Percentiles rank a stretch among this genome's conserved stretches.
Conservation (phyloP, 2,113 vertebrate genomes). For the Andinoacara biseriatus region DNA sequence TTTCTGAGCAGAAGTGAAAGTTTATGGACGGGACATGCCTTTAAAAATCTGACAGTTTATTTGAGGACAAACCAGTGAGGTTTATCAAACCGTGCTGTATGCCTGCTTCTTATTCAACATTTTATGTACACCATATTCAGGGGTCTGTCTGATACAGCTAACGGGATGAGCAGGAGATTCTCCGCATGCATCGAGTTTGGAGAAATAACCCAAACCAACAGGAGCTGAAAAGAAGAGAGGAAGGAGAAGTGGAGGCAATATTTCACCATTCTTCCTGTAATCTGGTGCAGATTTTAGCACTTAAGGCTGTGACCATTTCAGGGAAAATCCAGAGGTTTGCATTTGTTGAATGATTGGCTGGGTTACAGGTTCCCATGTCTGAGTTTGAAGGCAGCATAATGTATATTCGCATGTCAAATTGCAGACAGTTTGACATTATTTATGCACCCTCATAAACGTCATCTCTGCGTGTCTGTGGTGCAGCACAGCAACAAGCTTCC, state of each 20-base stretch:
- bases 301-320: not conserved
- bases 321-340: constrained; percentile 22
- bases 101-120: not conserved
- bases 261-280: not conserved
- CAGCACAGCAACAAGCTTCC: constrained; percentile 16
- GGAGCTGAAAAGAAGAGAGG: constrained; percentile 20
- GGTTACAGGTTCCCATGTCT: constrained; percentile 48
- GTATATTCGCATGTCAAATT: constrained; percentile 20
- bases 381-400: constrained; percentile 31
- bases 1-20: constrained; percentile 6
- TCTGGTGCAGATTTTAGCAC: not conserved
- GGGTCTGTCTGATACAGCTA: not conserved
- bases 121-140: not conserved
- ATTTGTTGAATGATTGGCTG: constrained; percentile 20
- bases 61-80: not conserved
- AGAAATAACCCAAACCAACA: constrained; percentile 39
- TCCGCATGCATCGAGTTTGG: constrained; percentile 39
- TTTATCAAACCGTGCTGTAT: not conserved
- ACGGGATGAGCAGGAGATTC: constrained; percentile 30
- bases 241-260: not conserved
- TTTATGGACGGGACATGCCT: constrained; percentile 3
- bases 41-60: constrained; percentile 7
- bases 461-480: not conserved
- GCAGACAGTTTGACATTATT: constrained; percentile 28
- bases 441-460: constrained; percentile 33